Evolutionary conservation across 2,888 invertebrate species (phyloP).

Genomic region (Sphaerophoria taeniata): DNA sequence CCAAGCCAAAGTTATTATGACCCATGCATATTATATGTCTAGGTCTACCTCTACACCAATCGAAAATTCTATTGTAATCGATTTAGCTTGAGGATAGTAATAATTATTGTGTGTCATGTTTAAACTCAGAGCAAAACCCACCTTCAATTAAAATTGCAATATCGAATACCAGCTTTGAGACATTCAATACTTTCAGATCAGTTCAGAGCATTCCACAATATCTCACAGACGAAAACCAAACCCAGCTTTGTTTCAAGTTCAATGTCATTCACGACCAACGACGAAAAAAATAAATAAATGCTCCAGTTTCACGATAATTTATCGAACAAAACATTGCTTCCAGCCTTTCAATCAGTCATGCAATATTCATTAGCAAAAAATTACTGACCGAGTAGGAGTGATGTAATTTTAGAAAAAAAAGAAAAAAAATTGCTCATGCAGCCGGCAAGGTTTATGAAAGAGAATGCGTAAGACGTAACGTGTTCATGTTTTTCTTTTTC

Average conservation of each 20-base stretch:
- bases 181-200: too few species aligned
- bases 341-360: not conserved
- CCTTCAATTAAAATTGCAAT: too few species aligned
- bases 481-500: too few species aligned
- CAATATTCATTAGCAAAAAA: not conserved
- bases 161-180: too few species aligned
- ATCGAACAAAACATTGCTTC: not conserved
- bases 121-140: too few species aligned
- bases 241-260: conserved; percentile 14
- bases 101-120: too few species aligned
- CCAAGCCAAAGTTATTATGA: too few species aligned
- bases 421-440: not conserved
- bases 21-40: too few species aligned
- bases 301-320: not conserved
- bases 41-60: too few species aligned
- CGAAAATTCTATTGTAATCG: too few species aligned
- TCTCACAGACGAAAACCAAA: not conserved
- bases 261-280: not conserved
- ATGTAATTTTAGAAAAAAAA: conserved; percentile 3
- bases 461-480: conserved; percentile 17
- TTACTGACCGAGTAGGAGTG: not conserved
- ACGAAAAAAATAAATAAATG: not conserved
- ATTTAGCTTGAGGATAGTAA: too few species aligned
- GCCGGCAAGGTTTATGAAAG: conserved; percentile 2
- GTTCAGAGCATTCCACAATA: too few species aligned